Conservation (phyloP, 2,888 invertebrate genomes). For the Graphium colonna region DNA sequence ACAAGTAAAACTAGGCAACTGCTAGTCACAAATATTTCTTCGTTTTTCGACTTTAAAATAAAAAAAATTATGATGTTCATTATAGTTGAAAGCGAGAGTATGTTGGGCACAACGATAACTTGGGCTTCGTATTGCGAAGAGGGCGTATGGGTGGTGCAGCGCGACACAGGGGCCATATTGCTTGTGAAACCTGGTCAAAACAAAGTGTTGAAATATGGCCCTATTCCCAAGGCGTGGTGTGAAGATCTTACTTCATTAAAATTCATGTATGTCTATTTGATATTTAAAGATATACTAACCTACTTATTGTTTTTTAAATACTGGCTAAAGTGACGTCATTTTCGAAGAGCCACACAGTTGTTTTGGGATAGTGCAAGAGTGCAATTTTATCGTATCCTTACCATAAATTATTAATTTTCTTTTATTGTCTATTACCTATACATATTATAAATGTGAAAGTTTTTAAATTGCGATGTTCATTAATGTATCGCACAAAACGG, state of each 20-base stretch:
- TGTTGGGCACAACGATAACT: constrained; percentile 57
- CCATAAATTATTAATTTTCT: too few relatives aligned
- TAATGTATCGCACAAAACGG: too few relatives aligned
- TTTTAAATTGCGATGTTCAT: too few relatives aligned
- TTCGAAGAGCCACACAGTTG: too few relatives aligned
- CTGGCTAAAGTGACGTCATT: too few relatives aligned
- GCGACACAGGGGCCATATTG: constrained; percentile 60
- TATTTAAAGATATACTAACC: not conserved
- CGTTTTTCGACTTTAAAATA: not conserved
- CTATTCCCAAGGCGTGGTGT: constrained; percentile 62
- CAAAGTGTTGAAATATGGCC: constrained; percentile 63
- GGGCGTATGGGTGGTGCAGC: constrained; percentile 65
- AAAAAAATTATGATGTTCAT: not conserved
- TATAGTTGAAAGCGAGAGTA: constrained; percentile 62
- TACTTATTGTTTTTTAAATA: too few relatives aligned
- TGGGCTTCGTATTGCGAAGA: constrained; percentile 65
- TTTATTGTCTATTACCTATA: too few relatives aligned
- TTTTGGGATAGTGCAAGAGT: too few relatives aligned
- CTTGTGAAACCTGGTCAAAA: constrained; percentile 51
- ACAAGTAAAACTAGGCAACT: too few relatives aligned
- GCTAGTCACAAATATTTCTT: too few relatives aligned
- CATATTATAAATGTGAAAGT: too few relatives aligned
- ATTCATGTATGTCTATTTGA: constrained; percentile 56
- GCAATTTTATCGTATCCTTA: too few relatives aligned
- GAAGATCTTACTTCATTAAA: constrained; percentile 56